Evolutionary conservation across 2,113 vertebrate genomes (phyloP).

Genomic region (Rhadina sibilatrix): DNA sequence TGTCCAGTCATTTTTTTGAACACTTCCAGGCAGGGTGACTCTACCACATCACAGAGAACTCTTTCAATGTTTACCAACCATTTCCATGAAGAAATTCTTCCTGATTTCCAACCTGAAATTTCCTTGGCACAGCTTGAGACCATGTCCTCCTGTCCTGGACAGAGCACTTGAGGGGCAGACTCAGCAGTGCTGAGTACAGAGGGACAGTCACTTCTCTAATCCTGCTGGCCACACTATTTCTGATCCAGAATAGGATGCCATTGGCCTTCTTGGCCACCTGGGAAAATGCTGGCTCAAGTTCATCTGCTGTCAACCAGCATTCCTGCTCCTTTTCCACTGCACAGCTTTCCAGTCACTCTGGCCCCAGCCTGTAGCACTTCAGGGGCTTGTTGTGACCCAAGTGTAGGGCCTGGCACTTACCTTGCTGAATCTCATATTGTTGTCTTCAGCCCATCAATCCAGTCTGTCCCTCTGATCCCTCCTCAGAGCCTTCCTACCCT

Average conservation of each 20-base stretch:
- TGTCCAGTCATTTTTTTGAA: background rate
- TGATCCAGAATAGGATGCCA: background rate
- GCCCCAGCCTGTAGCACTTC: too few relatives aligned
- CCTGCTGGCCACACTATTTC: background rate
- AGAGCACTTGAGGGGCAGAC: too few relatives aligned
- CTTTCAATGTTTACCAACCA: background rate
- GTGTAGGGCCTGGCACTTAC: background rate
- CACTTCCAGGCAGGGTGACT: background rate
- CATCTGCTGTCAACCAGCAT: background rate
- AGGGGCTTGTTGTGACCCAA: background rate
- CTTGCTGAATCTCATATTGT: background rate
- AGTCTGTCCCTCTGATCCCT: background rate
- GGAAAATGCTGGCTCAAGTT: rapidly evolving
- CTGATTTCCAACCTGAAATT: background rate
- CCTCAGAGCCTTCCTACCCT: background rate
- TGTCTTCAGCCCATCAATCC: background rate
- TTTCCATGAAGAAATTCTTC: background rate
- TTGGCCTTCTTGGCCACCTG: background rate
- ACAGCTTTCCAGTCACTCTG: background rate
- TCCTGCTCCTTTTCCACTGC: background rate
- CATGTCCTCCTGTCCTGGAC: background rate
- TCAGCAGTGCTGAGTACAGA: background rate
- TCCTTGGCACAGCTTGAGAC: background rate
- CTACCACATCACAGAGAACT: background rate
- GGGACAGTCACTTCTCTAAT: background rate